Evolutionary conservation across 2,888 invertebrate species (phyloP).

Genomic region (Bibio marci): DNA sequence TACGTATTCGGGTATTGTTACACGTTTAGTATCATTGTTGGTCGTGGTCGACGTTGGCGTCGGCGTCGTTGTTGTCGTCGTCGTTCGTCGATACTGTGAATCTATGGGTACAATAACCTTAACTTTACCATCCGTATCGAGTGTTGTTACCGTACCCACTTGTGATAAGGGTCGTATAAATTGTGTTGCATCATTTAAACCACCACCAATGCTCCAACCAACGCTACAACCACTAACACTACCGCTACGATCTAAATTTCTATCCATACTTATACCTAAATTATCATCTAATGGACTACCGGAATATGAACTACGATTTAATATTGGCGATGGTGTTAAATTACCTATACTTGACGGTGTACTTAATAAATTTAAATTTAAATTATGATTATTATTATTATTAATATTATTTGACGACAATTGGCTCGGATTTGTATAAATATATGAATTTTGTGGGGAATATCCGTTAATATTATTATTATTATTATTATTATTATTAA

Average conservation of each 20-base stretch:
- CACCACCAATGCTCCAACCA: slow-evolving; percentile 15
- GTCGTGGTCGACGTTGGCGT: slow-evolving; percentile 19
- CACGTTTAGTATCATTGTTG: slow-evolving; percentile 11
- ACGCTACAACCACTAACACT: slow-evolving; percentile 24
- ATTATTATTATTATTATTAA: slow-evolving; percentile 1
- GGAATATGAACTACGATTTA: slow-evolving; percentile 26
- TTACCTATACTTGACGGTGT: slow-evolving; percentile 18
- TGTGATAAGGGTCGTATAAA: slow-evolving; percentile 53
- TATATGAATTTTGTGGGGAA: slow-evolving; percentile 27
- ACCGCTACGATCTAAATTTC: slow-evolving; percentile 16
- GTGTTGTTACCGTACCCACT: slow-evolving; percentile 41
- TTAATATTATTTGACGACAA: slow-evolving; percentile 17
- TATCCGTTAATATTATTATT: slow-evolving; percentile 10
- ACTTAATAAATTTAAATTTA: slow-evolving; percentile 22
- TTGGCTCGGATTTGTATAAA: slow-evolving; percentile 24
- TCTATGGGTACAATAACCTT: slow-evolving; percentile 44
- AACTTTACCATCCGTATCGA: slow-evolving; percentile 41
- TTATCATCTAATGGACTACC: slow-evolving; percentile 19
- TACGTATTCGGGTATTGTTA: slow-evolving; percentile 26
- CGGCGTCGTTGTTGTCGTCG: slow-evolving; percentile 13
- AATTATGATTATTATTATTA: slow-evolving; percentile 16
- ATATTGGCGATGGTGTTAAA: slow-evolving; percentile 24
- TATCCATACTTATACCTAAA: slow-evolving; percentile 21
- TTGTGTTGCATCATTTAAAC: slow-evolving; percentile 36
- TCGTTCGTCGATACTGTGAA: slow-evolving; percentile 6